Evolutionary conservation across 2,113 vertebrate species (phyloP).

Genomic region (Limnothrissa miodon): DNA sequence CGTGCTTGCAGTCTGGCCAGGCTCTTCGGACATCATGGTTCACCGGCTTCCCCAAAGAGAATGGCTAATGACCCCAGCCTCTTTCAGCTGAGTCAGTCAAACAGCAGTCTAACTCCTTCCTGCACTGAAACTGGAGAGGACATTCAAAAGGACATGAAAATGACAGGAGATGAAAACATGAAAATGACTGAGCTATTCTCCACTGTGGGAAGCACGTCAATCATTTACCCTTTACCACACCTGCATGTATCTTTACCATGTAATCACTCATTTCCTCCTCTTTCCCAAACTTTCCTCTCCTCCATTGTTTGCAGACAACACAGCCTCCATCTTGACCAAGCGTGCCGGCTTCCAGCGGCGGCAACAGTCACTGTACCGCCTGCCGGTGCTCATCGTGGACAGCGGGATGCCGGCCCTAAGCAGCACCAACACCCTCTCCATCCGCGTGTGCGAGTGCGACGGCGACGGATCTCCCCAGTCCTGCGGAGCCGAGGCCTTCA

Average conservation of each 20-base stretch:
- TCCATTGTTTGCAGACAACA: slow-evolving; percentile 74
- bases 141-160: no score
- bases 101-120: not conserved
- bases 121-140: not conserved
- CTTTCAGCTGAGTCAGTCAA: not conserved
- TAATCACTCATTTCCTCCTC: not conserved
- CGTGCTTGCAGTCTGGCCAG: not conserved
- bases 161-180: not conserved
- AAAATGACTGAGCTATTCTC: not conserved
- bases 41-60: not conserved
- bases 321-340: slow-evolving; percentile 77
- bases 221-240: no score
- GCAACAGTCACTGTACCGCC: slow-evolving; percentile 80
- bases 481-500: slow-evolving; percentile 79
- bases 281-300: not conserved
- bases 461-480: slow-evolving; percentile 77
- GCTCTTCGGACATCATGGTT: not conserved
- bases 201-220: no score
- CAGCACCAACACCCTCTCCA: slow-evolving; percentile 85
- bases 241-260: not conserved
- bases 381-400: slow-evolving; percentile 86
- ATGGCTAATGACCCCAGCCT: not conserved
- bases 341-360: slow-evolving; percentile 79
- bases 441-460: slow-evolving; percentile 83
- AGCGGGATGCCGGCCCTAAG: slow-evolving; percentile 78